Percentiles rank a stretch among this genome's conserved stretches.
phyloP scores from a whole-genome alignment of 2,797 vertebrate species.

The Schizopygopsis pylzovi region DNA sequence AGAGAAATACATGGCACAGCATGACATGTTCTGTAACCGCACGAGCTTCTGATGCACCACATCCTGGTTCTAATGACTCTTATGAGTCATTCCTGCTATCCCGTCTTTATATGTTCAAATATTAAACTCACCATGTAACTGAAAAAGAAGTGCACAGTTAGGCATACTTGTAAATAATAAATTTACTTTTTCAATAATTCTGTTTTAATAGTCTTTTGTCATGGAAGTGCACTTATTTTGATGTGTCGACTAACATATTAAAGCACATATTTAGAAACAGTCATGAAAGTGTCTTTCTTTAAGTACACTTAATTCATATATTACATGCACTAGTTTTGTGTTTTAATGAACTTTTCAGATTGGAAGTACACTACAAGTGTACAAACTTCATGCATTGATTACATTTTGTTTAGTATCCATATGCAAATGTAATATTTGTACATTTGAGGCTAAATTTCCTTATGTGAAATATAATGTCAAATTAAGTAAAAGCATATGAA shows the following conservation, averaged over 20 bases:
- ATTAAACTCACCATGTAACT: neutral
- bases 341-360: neutral
- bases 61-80: neutral
- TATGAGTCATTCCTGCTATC: neutral
- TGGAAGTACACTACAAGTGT: neutral
- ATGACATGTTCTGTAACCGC: slow-evolving; percentile 18
- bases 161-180: neutral
- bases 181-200: too few relatives aligned
- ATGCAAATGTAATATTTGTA: neutral
- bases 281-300: neutral
- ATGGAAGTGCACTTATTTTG: neutral
- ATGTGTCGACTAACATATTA: neutral
- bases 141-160: neutral
- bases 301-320: neutral
- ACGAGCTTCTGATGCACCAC: neutral
- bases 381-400: neutral
- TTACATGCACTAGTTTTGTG: too few relatives aligned
- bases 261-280: neutral
- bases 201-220: neutral
- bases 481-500: neutral
- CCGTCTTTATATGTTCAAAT: neutral
- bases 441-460: neutral
- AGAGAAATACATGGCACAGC: slow-evolving; percentile 49
- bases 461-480: neutral
- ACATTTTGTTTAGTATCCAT: neutral